These are phyloP conservation scores for Campylomormyrus tamandua DNA, from an alignment of 2,113 vertebrate species.

Conservation along the genomic window DNA sequence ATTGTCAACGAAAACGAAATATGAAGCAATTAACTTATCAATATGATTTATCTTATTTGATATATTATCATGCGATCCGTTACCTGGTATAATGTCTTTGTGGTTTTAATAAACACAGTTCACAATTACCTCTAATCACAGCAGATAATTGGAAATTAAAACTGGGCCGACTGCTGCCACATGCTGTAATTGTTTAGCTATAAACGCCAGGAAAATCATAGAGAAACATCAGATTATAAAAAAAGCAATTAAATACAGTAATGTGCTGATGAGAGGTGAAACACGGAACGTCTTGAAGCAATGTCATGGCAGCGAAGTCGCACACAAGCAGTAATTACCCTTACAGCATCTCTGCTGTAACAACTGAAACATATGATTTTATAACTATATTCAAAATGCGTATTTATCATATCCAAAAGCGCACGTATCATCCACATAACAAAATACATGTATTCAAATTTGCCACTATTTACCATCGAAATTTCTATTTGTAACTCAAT, in stretches of 20 bases:
- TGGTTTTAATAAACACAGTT: slow-evolving; percentile 28
- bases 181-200: slow-evolving; percentile 30
- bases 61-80: slow-evolving; percentile 14
- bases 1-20: neutral
- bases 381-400: neutral
- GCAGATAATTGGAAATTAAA: slow-evolving; percentile 32
- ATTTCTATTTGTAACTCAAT: neutral
- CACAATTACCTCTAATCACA: slow-evolving; percentile 31
- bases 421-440: neutral
- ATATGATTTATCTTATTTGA: slow-evolving; percentile 19
- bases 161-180: slow-evolving; percentile 26
- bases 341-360: neutral
- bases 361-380: neutral
- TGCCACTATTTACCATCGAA: neutral
- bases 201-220: slow-evolving; percentile 25
- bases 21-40: slow-evolving; percentile 10
- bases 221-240: slow-evolving; percentile 24
- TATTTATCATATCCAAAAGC: neutral
- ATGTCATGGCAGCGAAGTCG: slow-evolving; percentile 7
- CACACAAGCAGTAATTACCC: slow-evolving; percentile 23
- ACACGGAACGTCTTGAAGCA: slow-evolving; percentile 17
- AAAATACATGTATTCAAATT: neutral
- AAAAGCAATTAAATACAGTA: slow-evolving; percentile 28
- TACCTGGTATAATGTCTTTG: slow-evolving; percentile 18
- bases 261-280: slow-evolving; percentile 27